Percentiles rank a stretch among this genome's conserved stretches.
phyloP scores from a whole-genome alignment of 2,797 vertebrate species.

The Anableps anableps region DNA sequence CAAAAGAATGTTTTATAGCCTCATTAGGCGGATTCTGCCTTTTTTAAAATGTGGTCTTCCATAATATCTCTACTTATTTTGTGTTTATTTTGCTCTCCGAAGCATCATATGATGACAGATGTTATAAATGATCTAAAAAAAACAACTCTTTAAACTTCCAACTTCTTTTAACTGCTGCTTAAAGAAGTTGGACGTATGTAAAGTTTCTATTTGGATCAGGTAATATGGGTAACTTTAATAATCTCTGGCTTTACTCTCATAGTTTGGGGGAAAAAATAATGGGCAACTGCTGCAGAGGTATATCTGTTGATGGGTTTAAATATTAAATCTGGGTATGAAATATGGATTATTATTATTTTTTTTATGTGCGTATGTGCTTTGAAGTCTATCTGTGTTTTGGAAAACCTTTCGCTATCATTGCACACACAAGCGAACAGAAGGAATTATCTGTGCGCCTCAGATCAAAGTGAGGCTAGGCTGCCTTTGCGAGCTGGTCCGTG shows the following conservation, averaged over 20 bases:
- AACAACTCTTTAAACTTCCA: conserved; percentile 13
- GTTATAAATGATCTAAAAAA: conserved; percentile 1
- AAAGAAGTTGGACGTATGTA: conserved; percentile 9
- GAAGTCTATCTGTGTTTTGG: conserved; percentile 59
- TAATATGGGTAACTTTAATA: conserved; percentile 21
- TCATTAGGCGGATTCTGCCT: conserved; percentile 1
- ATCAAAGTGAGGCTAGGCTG: conserved; percentile 67
- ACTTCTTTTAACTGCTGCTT: conserved; percentile 7
- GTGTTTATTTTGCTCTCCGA: neutral
- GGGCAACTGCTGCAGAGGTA: conserved; percentile 12
- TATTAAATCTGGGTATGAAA: conserved; percentile 64
- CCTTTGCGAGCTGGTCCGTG: conserved; percentile 36
- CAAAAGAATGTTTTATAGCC: conserved; percentile 13
- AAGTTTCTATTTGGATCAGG: conserved; percentile 19
- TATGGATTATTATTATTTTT: conserved; percentile 52
- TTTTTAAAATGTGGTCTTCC: neutral
- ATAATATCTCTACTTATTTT: neutral
- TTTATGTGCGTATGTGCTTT: conserved; percentile 42
- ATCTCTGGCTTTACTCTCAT: conserved; percentile 13
- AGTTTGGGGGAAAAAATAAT: conserved; percentile 12
- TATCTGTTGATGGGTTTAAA: conserved; percentile 59
- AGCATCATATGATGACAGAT: conserved; percentile 1
- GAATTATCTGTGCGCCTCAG: conserved; percentile 35
- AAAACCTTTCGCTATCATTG: conserved; percentile 45
- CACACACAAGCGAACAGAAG: conserved; percentile 45